A percentile compares a stretch with the other conserved stretches of the same genome.
phyloP scores from a whole-genome alignment of 1,140 invertebrate genomes.

The Platorchestia sp. region DNA sequence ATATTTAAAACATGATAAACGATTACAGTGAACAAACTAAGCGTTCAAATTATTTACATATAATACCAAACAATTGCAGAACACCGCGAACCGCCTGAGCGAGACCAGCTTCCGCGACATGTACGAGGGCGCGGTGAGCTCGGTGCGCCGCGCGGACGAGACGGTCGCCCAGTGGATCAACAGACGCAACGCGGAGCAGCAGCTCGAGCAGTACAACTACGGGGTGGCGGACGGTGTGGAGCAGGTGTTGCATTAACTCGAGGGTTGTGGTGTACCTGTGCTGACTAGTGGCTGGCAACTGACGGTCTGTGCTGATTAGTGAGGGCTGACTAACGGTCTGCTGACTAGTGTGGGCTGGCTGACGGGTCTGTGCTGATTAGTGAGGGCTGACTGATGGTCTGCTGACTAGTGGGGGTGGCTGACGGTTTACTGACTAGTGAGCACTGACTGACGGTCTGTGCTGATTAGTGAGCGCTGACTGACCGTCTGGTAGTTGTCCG shows the following conservation, averaged over 20 bases:
- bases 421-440: too few relatives aligned
- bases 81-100: conserved; percentile 16
- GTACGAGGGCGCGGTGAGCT: neutral
- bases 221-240: conserved; percentile 4
- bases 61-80: neutral
- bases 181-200: neutral
- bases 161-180: neutral
- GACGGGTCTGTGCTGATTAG: too few relatives aligned
- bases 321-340: too few relatives aligned
- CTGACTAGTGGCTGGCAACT: too few relatives aligned
- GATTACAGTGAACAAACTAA: too few relatives aligned
- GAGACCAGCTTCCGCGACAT: conserved; percentile 21
- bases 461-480: neutral
- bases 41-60: too few relatives aligned
- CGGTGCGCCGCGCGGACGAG: conserved; percentile 14
- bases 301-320: too few relatives aligned
- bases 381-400: too few relatives aligned
- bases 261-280: too few relatives aligned
- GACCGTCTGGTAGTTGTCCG: neutral
- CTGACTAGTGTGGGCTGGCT: neutral
- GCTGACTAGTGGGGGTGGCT: too few relatives aligned
- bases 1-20: too few relatives aligned
- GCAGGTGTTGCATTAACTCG: neutral
- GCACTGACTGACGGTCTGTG: too few relatives aligned
- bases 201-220: conserved; percentile 44